Evolutionary conservation across 2,113 vertebrate genomes (phyloP).

Genomic region (Ailuropoda melanoleuca): DNA sequence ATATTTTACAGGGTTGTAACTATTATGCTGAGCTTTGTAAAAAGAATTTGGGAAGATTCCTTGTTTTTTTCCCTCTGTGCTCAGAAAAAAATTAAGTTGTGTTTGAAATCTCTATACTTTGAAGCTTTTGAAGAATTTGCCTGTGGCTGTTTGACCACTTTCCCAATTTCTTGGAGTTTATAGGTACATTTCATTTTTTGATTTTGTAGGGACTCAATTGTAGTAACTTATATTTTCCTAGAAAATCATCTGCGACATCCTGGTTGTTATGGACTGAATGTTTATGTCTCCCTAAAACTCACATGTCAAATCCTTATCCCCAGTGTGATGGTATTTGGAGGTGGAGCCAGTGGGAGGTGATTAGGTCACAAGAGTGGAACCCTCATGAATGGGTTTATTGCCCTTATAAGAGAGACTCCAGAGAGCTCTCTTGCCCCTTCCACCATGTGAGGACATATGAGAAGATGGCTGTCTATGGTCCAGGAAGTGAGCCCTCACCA

Average conservation of each 20-base stretch:
- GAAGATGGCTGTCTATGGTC: background rate
- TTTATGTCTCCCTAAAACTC: background rate
- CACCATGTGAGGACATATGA: background rate
- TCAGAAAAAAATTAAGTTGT: background rate
- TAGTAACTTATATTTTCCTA: background rate
- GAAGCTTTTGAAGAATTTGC: background rate
- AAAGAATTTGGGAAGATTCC: background rate
- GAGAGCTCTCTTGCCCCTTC: background rate
- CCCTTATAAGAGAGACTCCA: background rate
- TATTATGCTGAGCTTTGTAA: background rate
- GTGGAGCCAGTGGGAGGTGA: background rate
- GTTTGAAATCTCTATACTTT: background rate
- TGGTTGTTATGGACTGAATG: background rate
- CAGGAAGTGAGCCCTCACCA: too few species aligned
- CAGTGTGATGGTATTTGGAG: background rate
- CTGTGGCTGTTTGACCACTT: background rate
- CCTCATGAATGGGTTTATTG: background rate
- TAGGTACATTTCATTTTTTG: background rate
- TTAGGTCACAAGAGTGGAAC: background rate
- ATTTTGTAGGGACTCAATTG: background rate
- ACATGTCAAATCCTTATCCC: background rate
- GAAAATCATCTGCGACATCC: background rate
- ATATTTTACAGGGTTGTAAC: background rate
- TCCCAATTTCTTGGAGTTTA: background rate
- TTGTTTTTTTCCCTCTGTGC: background rate